A percentile compares a stretch with the other conserved stretches of the same genome.
phyloP scores from a whole-genome alignment of 2,113 vertebrate species.

The Thunnus maccoyii region DNA sequence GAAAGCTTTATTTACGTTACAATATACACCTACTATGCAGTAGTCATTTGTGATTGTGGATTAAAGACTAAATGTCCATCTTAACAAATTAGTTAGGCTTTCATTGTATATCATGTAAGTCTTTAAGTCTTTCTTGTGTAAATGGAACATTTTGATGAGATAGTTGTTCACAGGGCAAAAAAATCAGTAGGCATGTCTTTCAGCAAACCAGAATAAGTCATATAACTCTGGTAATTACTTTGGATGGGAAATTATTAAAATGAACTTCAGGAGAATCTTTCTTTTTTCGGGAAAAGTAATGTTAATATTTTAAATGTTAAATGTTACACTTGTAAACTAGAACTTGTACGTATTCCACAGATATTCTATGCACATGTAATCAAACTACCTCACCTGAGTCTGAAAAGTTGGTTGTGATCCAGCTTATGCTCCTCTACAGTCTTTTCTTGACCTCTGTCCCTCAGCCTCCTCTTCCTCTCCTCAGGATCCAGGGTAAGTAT shows the following conservation, averaged over 20 bases:
- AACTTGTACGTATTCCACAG: neutral
- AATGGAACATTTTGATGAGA: neutral
- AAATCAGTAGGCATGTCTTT: no score
- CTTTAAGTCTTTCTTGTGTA: neutral
- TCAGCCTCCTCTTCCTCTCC: constrained; percentile 87
- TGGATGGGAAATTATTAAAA: neutral
- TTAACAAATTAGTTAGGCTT: neutral
- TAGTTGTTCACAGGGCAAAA: neutral
- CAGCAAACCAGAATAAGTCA: neutral
- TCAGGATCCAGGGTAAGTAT: constrained; percentile 89
- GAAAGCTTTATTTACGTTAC: neutral
- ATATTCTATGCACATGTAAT: neutral
- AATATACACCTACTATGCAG: neutral
- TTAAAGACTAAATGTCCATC: neutral
- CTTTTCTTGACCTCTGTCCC: constrained; percentile 84
- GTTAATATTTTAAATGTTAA: neutral
- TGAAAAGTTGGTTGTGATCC: constrained; percentile 88
- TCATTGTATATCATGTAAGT: neutral
- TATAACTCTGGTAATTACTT: neutral
- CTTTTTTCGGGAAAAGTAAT: neutral
- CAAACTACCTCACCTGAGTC: constrained; percentile 86
- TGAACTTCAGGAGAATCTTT: no score
- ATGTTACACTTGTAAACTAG: neutral
- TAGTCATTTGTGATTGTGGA: no score
- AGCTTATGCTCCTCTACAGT: constrained; percentile 91